Percentiles rank a stretch among this genome's conserved stretches.
Evolutionary conservation across 2,888 invertebrate genomes (phyloP).

Genomic region (Trimorus sp.): DNA sequence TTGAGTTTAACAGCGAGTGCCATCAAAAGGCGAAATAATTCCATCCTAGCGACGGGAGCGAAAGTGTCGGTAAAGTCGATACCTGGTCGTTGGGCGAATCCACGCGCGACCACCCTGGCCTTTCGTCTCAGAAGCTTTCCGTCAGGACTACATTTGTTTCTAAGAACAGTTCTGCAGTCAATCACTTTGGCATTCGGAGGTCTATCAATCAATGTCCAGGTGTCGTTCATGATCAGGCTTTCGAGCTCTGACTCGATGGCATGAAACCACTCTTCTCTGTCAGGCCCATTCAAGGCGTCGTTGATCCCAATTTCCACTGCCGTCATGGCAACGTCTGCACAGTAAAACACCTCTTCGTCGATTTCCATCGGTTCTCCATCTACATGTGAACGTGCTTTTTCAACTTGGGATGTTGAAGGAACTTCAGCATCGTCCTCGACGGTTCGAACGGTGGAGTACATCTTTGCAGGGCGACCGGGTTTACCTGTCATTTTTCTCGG

Average conservation of each 20-base stretch:
- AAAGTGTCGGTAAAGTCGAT: conserved; percentile 24
- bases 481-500: too few species aligned
- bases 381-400: too few species aligned
- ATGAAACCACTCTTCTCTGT: conserved; percentile 14
- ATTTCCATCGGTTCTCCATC: neutral
- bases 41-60: conserved; percentile 26
- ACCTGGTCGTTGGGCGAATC: conserved; percentile 32
- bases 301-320: conserved; percentile 5
- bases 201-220: conserved; percentile 39
- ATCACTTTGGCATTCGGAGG: conserved; percentile 36
- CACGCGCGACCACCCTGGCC: conserved; percentile 24
- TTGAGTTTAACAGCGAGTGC: neutral
- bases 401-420: too few species aligned
- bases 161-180: conserved; percentile 17
- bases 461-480: too few species aligned
- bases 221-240: conserved; percentile 16
- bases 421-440: too few species aligned
- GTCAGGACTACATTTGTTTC: conserved; percentile 9
- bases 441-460: too few species aligned
- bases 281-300: conserved; percentile 8
- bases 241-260: conserved; percentile 11
- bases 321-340: neutral
- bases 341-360: neutral
- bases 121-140: conserved; percentile 22
- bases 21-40: conserved; percentile 14